Percentiles rank a stretch among this genome's conserved stretches.
phyloP scores from a whole-genome alignment of 2,888 invertebrate species.

The Drosophila tanythrix region DNA sequence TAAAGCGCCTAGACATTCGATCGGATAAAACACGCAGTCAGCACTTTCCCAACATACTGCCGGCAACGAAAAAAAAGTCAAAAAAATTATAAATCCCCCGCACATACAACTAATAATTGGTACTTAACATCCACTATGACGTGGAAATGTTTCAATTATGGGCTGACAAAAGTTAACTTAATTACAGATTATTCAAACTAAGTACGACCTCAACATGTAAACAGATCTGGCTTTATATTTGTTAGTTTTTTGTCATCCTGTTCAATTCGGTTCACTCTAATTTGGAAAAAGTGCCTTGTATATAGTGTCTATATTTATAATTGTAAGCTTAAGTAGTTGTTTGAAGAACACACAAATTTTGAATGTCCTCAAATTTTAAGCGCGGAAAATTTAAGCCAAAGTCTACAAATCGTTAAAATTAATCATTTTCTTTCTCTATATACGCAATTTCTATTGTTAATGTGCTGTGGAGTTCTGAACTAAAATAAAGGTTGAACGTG shows the following conservation, averaged over 20 bases:
- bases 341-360: conserved; percentile 23
- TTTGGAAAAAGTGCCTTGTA: conserved; percentile 57
- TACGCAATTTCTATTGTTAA: conserved; percentile 36
- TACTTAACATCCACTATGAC: conserved; percentile 4
- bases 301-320: conserved; percentile 63
- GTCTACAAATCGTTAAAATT: conserved; percentile 49
- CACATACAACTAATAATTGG: not conserved
- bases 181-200: conserved; percentile 10
- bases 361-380: conserved; percentile 29
- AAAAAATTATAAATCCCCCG: conserved; percentile 59
- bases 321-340: conserved; percentile 36
- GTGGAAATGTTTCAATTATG: conserved; percentile 4
- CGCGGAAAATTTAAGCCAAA: conserved; percentile 61
- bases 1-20: conserved; percentile 75
- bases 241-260: conserved; percentile 18
- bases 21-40: conserved; percentile 65
- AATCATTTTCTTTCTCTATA: conserved; percentile 30
- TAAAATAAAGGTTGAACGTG: conserved; percentile 46
- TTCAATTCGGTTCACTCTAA: conserved; percentile 27
- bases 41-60: conserved; percentile 34
- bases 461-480: conserved; percentile 32
- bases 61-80: conserved; percentile 59
- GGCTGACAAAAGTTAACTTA: conserved; percentile 17
- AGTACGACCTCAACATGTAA: conserved; percentile 8
- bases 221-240: conserved; percentile 1